Evolutionary conservation across 1,140 invertebrate genomes (phyloP).

Genomic region (Drosophila sechellia): DNA sequence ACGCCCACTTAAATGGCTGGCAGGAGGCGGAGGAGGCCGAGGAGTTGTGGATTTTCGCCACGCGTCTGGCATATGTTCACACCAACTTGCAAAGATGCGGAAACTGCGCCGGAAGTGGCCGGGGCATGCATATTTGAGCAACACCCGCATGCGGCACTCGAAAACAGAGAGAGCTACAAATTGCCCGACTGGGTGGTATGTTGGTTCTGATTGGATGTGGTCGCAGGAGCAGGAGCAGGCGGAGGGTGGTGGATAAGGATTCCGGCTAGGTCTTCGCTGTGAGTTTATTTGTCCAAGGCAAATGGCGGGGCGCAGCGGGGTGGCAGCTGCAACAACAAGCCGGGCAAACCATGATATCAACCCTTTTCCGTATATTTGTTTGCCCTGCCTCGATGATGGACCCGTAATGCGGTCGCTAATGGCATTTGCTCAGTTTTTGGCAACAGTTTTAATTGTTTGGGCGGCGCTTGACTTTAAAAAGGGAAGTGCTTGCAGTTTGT

Average conservation of each 20-base stretch:
- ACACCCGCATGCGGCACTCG: slow-evolving; percentile 75
- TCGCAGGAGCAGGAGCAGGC: not conserved
- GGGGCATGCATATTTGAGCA: slow-evolving; percentile 72
- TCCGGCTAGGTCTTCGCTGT: slow-evolving; percentile 31
- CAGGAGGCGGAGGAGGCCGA: not conserved
- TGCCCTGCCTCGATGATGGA: slow-evolving; percentile 56
- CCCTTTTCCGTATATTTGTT: slow-evolving; percentile 67
- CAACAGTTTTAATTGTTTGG: slow-evolving; percentile 80
- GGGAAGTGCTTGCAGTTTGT: not conserved
- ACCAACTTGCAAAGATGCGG: slow-evolving; percentile 63
- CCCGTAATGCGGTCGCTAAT: slow-evolving; percentile 80
- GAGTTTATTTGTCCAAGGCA: slow-evolving; percentile 66
- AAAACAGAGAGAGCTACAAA: slow-evolving; percentile 69
- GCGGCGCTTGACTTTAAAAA: slow-evolving; percentile 67
- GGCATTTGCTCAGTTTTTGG: slow-evolving; percentile 74
- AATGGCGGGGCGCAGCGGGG: slow-evolving; percentile 67
- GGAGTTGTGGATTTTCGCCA: slow-evolving; percentile 19
- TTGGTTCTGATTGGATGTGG: slow-evolving; percentile 61
- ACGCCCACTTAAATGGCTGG: slow-evolving; percentile 38
- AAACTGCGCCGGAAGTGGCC: slow-evolving; percentile 43
- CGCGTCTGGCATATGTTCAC: slow-evolving; percentile 84
- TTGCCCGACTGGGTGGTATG: slow-evolving; percentile 47
- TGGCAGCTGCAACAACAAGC: slow-evolving; percentile 81
- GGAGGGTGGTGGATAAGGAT: slow-evolving; percentile 23
- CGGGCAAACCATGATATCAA: slow-evolving; percentile 19